Evolutionary conservation across 2,797 vertebrate species (phyloP), one percentile per base, ranked within the genome.

Genomic region (Macroramphosus scolopax): DNA sequence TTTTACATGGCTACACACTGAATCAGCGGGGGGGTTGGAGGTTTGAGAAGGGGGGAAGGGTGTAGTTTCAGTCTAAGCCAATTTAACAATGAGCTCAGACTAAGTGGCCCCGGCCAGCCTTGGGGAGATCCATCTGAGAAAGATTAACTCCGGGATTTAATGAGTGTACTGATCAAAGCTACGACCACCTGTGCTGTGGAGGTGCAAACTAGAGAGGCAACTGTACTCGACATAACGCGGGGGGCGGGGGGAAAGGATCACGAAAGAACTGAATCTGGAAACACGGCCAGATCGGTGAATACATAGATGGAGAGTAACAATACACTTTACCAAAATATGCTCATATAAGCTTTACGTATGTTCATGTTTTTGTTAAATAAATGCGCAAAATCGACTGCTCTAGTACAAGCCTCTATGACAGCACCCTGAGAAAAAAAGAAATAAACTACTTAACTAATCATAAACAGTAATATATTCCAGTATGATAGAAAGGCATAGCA

Each of bases 351-450:
- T 84, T 77, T 74, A 79, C 77, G 69, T 81, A 83, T 78, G 67
- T 64, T 76, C 78, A 70, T 72, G 77, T n/a, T 80, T 82, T 67
- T 64, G 57, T 86, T 87, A 89, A 90, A 91, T 87, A 89, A 89
- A 91, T 66, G 86, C 83, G 84, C 81, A 86, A 81, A 90, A 88
- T 86, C 89, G 83, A 87, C 77, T 78, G 81, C 77, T 87, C 77
- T 84, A 82, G 68, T 82, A 86, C 80, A 90, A 88, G 88, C 85
- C 77, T 89, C 84, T 89, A 87, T 88, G 80, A 89, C 87, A 91
- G 85, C 88, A 91, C 90, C 91, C 91, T 92, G 91, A 92, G 91
- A 88, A 89, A 90, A 68, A 87, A 71, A 85, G 81, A 82, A 80
- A 76, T 68, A 43, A 87, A 78, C 71, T 72, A 82, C 72, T 69